Conservation (phyloP, 64 coral and sea anemone genomes). For the Dendronephthya gigantea region DNA sequence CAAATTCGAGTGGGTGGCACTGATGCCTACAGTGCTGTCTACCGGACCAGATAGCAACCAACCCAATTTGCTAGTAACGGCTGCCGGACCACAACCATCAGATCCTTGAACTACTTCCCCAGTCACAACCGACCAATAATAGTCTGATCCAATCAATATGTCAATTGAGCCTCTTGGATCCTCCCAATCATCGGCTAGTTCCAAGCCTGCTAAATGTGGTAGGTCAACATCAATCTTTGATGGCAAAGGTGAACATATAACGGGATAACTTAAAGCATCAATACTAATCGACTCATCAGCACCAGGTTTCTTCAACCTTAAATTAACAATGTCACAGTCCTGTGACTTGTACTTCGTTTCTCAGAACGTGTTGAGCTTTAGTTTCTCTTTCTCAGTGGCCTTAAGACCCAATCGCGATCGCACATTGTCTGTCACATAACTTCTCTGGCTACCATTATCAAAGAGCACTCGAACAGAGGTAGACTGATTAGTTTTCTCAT, state of each 20-base stretch:
- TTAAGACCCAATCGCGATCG: neutral
- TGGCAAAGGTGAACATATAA: slow-evolving; percentile 27
- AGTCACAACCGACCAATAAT: slow-evolving; percentile 13
- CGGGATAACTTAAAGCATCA: slow-evolving; percentile 14
- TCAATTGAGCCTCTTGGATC: slow-evolving; percentile 5
- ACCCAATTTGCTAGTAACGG: slow-evolving; percentile 18
- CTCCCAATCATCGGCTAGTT: slow-evolving; percentile 15
- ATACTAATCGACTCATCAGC: neutral
- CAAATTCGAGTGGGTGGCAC: slow-evolving; percentile 10
- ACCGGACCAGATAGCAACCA: slow-evolving; percentile 26
- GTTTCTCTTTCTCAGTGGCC: neutral
- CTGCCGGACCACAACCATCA: neutral
- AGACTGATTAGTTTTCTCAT: neutral
- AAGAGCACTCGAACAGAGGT: neutral
- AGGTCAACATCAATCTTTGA: neutral
- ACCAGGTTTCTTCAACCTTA: neutral
- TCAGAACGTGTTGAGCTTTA: neutral
- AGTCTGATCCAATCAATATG: slow-evolving; percentile 10
- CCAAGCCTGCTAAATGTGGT: slow-evolving; percentile 21
- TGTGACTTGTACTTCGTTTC: neutral
- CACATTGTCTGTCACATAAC: neutral
- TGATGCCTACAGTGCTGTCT: neutral
- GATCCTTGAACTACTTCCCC: neutral
- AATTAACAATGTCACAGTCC: neutral
- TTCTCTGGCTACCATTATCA: neutral